Percentiles rank a stretch among this genome's conserved stretches.
phyloP scores from a whole-genome alignment of 2,113 vertebrate genomes.

The Zapus hudsonius region DNA sequence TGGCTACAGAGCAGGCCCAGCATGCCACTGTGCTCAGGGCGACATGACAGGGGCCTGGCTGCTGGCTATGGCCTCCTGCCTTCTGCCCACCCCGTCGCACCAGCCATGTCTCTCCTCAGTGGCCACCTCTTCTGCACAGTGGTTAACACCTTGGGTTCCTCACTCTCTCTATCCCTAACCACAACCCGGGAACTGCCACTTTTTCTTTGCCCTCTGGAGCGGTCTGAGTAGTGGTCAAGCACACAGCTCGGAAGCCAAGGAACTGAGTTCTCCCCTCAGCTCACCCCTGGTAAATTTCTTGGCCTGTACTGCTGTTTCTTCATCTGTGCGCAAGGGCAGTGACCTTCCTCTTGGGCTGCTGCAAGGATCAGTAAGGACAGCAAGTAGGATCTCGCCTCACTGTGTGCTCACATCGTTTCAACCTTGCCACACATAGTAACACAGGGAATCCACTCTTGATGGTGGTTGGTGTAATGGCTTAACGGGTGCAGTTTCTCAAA shows the following conservation, averaged over 20 bases:
- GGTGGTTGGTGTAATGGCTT: too few species aligned
- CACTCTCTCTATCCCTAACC: not conserved
- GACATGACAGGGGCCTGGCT: not conserved
- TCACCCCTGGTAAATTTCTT: not conserved
- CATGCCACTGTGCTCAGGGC: not conserved
- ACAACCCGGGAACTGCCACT: not conserved
- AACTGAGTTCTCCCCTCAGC: not conserved
- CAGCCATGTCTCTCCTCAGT: not conserved
- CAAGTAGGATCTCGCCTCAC: not conserved
- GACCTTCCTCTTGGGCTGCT: not conserved
- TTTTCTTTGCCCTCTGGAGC: not conserved
- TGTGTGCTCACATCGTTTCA: not conserved
- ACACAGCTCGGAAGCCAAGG: not conserved
- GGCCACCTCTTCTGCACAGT: too few species aligned
- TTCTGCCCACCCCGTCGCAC: too few species aligned
- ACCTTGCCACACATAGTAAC: too few species aligned
- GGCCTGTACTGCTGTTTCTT: not conserved
- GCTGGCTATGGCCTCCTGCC: not conserved
- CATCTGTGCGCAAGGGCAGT: not conserved
- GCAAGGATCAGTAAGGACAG: not conserved
- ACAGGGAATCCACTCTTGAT: fast-evolving
- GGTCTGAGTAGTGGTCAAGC: not conserved
- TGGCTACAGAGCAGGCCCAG: not conserved
- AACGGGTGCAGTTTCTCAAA: not conserved
- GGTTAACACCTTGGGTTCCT: not conserved